Percentiles rank a stretch among this genome's conserved stretches.
phyloP scores from a whole-genome alignment of 2,888 invertebrate species.

The Spicauda simplicius region DNA sequence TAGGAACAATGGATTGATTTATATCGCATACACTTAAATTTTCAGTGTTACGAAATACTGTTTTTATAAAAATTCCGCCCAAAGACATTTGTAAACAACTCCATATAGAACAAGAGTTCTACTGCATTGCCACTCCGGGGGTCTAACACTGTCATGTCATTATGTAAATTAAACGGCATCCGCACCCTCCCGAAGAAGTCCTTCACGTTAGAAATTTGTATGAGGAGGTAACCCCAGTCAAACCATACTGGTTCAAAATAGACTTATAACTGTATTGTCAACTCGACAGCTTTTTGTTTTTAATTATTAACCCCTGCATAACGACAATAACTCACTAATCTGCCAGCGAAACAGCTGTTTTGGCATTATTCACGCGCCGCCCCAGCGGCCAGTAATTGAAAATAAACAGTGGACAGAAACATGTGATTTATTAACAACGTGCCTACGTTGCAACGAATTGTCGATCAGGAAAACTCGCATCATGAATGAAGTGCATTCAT shows the following conservation, averaged over 20 bases:
- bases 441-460: slow-evolving; percentile 40
- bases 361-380: slow-evolving; percentile 52
- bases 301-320: slow-evolving; percentile 51
- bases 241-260: background rate
- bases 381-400: slow-evolving; percentile 66
- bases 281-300: slow-evolving; percentile 45
- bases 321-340: slow-evolving; percentile 62
- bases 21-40: too few species aligned
- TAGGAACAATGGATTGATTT: too few species aligned
- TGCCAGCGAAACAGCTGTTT: slow-evolving; percentile 58
- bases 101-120: too few species aligned
- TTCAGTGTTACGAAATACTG: too few species aligned
- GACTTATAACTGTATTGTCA: slow-evolving; percentile 1
- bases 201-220: too few species aligned
- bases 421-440: slow-evolving; percentile 62
- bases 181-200: too few species aligned
- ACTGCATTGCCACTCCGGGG: too few species aligned
- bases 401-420: slow-evolving; percentile 68
- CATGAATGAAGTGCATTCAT: slow-evolving; percentile 27
- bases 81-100: too few species aligned
- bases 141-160: too few species aligned
- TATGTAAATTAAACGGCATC: too few species aligned
- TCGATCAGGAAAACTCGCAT: slow-evolving; percentile 32
- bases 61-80: too few species aligned
- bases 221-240: too few species aligned